Conservation (phyloP, 2,113 vertebrate species). For the Tupaia chinensis region DNA sequence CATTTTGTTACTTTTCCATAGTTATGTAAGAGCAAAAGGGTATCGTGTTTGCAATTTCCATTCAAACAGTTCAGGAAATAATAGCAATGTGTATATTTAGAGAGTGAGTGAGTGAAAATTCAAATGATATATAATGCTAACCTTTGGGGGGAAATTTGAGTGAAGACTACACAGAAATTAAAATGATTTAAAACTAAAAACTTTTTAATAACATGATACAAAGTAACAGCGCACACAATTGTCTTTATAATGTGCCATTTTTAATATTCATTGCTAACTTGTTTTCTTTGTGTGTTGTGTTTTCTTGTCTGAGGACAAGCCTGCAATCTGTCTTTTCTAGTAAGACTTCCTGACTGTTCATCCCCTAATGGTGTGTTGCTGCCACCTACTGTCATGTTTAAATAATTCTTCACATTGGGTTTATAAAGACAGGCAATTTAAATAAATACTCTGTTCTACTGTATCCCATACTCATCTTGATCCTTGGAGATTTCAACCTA, state of each 20-base stretch:
- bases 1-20: neutral
- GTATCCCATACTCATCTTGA: neutral
- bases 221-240: neutral
- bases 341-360: neutral
- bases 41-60: neutral
- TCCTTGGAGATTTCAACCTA: neutral
- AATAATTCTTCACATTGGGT: neutral
- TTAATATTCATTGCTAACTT: neutral
- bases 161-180: neutral
- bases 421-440: neutral
- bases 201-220: neutral
- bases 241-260: neutral
- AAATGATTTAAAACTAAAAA: constrained; percentile 42
- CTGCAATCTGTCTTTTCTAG: neutral
- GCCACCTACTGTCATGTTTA: constrained; percentile 61
- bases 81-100: neutral
- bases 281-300: neutral
- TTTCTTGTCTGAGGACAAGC: neutral
- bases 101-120: neutral
- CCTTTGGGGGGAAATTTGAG: neutral
- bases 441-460: neutral
- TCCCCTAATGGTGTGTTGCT: neutral
- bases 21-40: neutral
- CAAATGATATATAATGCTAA: neutral
- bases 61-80: neutral